Percentiles rank a stretch among this genome's conserved stretches.
Conservation (phyloP, 2,797 vertebrate genomes). For the Phylloscopus collybita region DNA sequence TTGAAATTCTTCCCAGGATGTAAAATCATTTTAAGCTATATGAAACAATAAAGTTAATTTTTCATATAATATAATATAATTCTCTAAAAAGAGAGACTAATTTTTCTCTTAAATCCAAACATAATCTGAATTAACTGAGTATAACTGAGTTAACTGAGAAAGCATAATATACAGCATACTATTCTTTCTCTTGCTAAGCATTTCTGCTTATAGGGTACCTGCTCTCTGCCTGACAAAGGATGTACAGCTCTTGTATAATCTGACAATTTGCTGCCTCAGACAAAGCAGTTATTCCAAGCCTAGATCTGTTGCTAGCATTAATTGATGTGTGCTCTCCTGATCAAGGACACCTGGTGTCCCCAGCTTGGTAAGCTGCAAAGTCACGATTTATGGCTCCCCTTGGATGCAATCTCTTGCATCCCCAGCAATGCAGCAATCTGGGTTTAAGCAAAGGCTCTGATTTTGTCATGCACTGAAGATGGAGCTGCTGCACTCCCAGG, state of each 20-base stretch:
- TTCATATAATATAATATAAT: background rate
- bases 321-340: background rate
- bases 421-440: background rate
- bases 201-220: background rate
- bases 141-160: background rate
- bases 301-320: background rate
- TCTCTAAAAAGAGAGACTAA: background rate
- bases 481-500: background rate
- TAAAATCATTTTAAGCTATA: background rate
- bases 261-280: background rate
- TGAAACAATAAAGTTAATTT: background rate
- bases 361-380: background rate
- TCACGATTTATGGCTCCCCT: background rate
- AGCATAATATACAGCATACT: background rate
- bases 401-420: background rate
- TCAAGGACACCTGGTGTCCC: background rate
- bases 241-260: background rate
- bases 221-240: background rate
- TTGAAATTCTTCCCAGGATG: background rate
- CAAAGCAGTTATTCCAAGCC: background rate
- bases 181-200: background rate
- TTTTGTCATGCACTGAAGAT: background rate
- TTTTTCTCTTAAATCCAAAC: background rate
- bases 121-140: background rate
- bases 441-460: background rate